These are phyloP conservation scores for Stegophylla sp. DNA, from an alignment of 2,888 invertebrate species.

Conservation along the genomic window DNA sequence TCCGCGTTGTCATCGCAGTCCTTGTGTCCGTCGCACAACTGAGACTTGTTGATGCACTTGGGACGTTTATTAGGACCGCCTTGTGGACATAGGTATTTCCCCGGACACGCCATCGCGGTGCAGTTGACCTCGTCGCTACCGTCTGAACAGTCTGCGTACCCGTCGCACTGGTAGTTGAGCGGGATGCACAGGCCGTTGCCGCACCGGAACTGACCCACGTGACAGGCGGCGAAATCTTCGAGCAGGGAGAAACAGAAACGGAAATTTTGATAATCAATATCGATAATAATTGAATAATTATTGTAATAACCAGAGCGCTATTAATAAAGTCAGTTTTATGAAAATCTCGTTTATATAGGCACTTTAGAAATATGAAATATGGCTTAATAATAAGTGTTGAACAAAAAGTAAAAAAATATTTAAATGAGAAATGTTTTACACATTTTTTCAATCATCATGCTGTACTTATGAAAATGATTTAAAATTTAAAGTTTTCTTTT, in stretches of 20 bases:
- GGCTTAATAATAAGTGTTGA: no score
- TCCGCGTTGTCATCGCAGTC: conserved; percentile 93
- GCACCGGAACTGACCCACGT: conserved; percentile 90
- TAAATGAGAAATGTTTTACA: no score
- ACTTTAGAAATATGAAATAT: no score
- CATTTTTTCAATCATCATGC: no score
- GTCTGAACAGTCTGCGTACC: conserved; percentile 89
- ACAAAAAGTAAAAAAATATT: no score
- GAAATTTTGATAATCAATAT: no score
- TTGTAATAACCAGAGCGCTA: no score
- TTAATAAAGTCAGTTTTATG: no score
- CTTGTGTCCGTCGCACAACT: conserved; percentile 87
- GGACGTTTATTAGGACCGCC: conserved; percentile 76
- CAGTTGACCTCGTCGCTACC: conserved; percentile 89
- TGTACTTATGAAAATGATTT: no score
- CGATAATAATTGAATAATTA: no score
- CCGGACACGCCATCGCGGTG: conserved; percentile 84
- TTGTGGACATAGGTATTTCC: conserved; percentile 87
- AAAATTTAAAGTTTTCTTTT: no score
- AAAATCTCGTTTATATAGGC: no score
- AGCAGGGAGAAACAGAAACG: neutral
- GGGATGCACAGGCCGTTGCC: conserved; percentile 93
- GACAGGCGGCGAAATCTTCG: conserved; percentile 87
- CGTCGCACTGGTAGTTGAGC: conserved; percentile 81
- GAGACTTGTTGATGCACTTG: conserved; percentile 85